Conservation (phyloP, 2,888 invertebrate species). For the Chloroclysta siterata region DNA sequence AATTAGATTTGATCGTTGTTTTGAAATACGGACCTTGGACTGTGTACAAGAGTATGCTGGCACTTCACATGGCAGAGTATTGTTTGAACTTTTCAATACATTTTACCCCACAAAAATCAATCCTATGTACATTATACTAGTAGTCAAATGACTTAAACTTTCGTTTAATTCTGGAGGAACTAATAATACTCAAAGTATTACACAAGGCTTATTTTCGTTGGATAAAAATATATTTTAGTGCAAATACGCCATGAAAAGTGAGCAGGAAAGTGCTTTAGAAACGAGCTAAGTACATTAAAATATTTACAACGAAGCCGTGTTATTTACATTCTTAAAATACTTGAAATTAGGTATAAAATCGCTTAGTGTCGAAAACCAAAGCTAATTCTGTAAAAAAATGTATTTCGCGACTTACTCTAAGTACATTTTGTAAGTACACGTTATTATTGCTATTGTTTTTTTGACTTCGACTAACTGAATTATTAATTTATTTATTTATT, state of each 20-base stretch:
- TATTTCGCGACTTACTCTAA: constrained; percentile 58
- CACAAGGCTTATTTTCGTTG: not conserved
- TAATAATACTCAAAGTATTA: not conserved
- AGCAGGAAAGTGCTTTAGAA: constrained; percentile 16
- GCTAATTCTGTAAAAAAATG: constrained; percentile 3
- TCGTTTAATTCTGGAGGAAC: too few relatives aligned
- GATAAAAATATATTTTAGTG: not conserved
- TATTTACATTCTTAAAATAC: constrained; percentile 48
- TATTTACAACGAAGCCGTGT: constrained; percentile 44
- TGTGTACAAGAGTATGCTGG: constrained; percentile 2
- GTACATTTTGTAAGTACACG: constrained; percentile 66
- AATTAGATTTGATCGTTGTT: not conserved
- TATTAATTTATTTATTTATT: constrained; percentile 33
- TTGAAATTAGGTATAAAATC: constrained; percentile 32
- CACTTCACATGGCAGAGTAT: constrained; percentile 3
- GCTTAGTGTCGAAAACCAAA: constrained; percentile 37
- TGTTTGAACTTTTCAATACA: not conserved
- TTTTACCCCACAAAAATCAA: not conserved
- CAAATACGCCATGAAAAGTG: constrained; percentile 12
- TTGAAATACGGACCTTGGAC: not conserved
- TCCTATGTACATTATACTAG: not conserved
- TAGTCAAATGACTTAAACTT: too few relatives aligned
- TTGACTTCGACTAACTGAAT: constrained; percentile 45
- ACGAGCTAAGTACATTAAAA: constrained; percentile 28
- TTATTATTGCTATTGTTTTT: constrained; percentile 58